These are phyloP conservation scores for Nanorana parkeri DNA, from an alignment of 2,113 vertebrate species.

Conservation along the genomic window DNA sequence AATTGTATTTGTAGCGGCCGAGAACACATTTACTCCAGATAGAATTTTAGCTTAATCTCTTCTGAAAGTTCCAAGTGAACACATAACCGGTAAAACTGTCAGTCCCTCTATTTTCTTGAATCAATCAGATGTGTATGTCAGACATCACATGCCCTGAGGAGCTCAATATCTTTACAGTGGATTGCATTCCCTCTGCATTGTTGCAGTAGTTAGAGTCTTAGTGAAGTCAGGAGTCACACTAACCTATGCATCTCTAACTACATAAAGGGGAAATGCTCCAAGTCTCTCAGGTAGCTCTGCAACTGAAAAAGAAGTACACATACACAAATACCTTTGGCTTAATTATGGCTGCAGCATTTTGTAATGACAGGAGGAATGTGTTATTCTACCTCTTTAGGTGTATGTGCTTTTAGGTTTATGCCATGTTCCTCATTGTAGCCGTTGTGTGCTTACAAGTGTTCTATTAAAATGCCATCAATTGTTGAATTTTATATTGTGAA, in stretches of 20 bases:
- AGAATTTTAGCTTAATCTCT: conserved; percentile 9
- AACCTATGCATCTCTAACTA: neutral
- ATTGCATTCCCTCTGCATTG: conserved; percentile 13
- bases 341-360: conserved; percentile 4
- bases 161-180: conserved; percentile 9
- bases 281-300: neutral
- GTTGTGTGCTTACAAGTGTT: too few species aligned
- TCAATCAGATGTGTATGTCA: conserved; percentile 18
- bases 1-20: neutral
- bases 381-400: neutral
- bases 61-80: conserved; percentile 25
- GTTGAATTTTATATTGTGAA: too few species aligned
- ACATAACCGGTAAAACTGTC: conserved; percentile 12
- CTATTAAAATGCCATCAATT: too few species aligned
- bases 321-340: neutral
- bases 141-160: conserved; percentile 29
- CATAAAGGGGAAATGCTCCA: conserved; percentile 6
- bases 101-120: conserved; percentile 10
- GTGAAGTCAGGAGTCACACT: neutral
- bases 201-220: conserved; percentile 9
- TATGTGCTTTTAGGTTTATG: neutral
- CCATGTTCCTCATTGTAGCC: too few species aligned
- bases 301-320: conserved; percentile 6
- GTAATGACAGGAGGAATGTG: neutral
- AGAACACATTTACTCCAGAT: neutral